Conservation (phyloP, 1,140 invertebrate species). For the Solen grandis region DNA sequence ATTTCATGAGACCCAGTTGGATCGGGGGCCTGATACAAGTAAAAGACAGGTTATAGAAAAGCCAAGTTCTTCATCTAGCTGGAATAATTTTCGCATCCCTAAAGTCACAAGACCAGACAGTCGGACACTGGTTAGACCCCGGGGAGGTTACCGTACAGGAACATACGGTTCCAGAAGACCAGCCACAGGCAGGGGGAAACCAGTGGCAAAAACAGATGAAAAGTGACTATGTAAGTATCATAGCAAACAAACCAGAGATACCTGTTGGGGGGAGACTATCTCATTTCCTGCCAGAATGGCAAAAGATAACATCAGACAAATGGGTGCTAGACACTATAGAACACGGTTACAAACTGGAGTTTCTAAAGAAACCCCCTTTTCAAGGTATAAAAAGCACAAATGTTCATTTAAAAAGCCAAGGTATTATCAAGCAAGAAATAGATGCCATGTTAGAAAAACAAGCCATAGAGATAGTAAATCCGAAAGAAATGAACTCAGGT, state of each 20-base stretch:
- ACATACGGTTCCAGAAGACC: background rate
- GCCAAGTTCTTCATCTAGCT: background rate
- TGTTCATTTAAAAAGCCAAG: background rate
- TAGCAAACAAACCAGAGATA: constrained; percentile 20
- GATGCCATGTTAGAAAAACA: constrained; percentile 2
- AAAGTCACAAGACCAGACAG: background rate
- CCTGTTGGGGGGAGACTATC: constrained; percentile 34
- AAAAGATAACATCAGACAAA: constrained; percentile 43
- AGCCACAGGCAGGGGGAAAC: no score
- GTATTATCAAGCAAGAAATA: background rate
- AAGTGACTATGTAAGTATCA: constrained; percentile 7
- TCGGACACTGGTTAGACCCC: background rate
- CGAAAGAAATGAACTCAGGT: constrained; percentile 3
- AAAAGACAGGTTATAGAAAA: constrained; percentile 8
- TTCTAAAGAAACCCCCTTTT: no score
- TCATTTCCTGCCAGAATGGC: constrained; percentile 15
- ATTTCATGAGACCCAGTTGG: background rate
- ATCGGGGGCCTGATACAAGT: background rate
- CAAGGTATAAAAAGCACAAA: constrained; percentile 11
- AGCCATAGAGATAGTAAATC: constrained; percentile 25
- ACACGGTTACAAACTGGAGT: no score
- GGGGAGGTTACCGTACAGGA: constrained; percentile 7
- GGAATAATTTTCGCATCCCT: constrained; percentile 38
- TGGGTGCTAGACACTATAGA: no score
- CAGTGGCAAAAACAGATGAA: no score